Base-by-base conservation (phyloP, 1,140 invertebrate genomes). In the Brachystomella parvula region DNA sequence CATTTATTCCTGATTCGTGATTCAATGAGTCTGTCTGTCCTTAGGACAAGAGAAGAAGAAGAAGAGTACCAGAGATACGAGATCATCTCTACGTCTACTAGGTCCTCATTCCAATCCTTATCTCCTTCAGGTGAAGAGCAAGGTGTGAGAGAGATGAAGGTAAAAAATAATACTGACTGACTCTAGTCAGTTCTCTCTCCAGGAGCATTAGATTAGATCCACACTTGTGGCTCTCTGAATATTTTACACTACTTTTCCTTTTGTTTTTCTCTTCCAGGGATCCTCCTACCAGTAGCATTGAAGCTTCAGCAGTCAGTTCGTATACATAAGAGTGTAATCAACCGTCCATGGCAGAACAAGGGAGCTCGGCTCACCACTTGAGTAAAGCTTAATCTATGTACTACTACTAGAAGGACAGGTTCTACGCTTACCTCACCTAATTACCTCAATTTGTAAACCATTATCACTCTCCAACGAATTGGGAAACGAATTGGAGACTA, bases 401-500 rank as follows among this genome's bases (percentile, higher is more conserved):
- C n/a, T n/a, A n/a, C n/a, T n/a, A n/a, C n/a, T n/a, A 44, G 39
- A 44, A 44, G n/a, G 39, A 44, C 9, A 44, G n/a, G 39, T n/a
- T n/a, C n/a, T 44, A 9, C 39, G 39, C 39, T 44, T 44, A 44
- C 9, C n/a, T 44, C n/a, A 44, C n/a, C 49, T 53, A 53, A 53
- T 53, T 24, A 53, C 49, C 49, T 53, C 49, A 53, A 53, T 53
- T 53, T 53, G 49, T 53, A 53, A 53, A 24, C 49, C 49, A 53
- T 53, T 53, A 53, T 53, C 49, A 53, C 49, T 53, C 24, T n/a
- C n/a, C n/a, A n/a, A n/a, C n/a, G 12, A 53, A 53, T 53, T 53
- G 12, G 6, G 24, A 53, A 53, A 53, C 49, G 24, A 53, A 53
- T 53, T 53, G 49, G 49, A 53, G 12, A 6, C 49, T 53, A 24